A percentile compares a stretch with the other conserved stretches of the same genome.
Evolutionary conservation across 2,797 vertebrate species (phyloP).

Genomic region (Enoplosus armatus): DNA sequence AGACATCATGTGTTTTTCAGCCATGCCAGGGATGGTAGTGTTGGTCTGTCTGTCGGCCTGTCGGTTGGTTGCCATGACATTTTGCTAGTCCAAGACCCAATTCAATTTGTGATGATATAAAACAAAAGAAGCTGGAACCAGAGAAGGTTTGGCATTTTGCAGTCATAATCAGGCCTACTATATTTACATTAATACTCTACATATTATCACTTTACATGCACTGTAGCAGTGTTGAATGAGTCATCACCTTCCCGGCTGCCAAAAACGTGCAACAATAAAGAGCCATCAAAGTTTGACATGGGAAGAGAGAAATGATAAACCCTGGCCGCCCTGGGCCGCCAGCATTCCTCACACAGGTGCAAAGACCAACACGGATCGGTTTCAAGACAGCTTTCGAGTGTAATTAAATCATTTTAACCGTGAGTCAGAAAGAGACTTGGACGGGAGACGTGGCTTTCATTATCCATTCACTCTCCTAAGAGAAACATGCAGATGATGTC

Average conservation of each 20-base stretch:
- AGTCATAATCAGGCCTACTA: too few species aligned
- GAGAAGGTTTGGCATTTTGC: too few species aligned
- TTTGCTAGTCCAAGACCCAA: too few species aligned
- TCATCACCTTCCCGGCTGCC: slow-evolving; percentile 34
- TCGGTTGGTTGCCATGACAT: too few species aligned
- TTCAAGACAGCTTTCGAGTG: slow-evolving; percentile 54
- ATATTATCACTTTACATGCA: too few species aligned
- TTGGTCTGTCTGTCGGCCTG: too few species aligned
- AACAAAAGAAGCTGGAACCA: too few species aligned
- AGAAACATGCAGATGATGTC: slow-evolving; percentile 24
- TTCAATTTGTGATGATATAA: too few species aligned
- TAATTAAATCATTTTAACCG: slow-evolving; percentile 41
- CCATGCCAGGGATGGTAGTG: too few species aligned
- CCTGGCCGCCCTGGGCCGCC: slow-evolving; percentile 17
- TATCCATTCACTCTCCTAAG: slow-evolving; percentile 7
- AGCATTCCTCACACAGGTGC: slow-evolving; percentile 68
- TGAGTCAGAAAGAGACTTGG: slow-evolving; percentile 39
- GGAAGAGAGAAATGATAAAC: slow-evolving; percentile 45
- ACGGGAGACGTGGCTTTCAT: slow-evolving; percentile 28
- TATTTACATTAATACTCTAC: too few species aligned
- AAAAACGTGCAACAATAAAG: slow-evolving; percentile 46
- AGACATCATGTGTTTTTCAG: too few species aligned
- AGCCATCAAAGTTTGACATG: slow-evolving; percentile 24
- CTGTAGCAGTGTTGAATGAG: slow-evolving; percentile 29
- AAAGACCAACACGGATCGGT: slow-evolving; percentile 38